Percentiles rank a stretch among this genome's conserved stretches.
phyloP scores from a whole-genome alignment of 2,797 vertebrate genomes.

The Serranus cabrilla region DNA sequence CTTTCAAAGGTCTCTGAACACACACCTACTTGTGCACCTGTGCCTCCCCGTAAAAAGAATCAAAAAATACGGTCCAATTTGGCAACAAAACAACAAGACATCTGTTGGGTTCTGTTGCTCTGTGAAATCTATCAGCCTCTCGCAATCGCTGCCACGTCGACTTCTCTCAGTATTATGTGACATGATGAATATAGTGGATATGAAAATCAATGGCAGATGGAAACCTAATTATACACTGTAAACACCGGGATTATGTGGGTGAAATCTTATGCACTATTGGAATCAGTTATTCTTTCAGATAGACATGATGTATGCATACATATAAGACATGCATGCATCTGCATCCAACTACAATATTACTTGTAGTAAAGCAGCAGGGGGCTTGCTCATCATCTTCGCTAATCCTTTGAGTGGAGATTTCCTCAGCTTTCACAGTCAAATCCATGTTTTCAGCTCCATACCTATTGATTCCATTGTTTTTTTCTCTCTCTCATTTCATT shows the following conservation, averaged over 20 bases:
- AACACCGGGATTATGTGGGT: slow-evolving; percentile 54
- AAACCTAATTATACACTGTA: slow-evolving; percentile 50
- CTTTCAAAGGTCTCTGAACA: slow-evolving; percentile 48
- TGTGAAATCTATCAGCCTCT: slow-evolving; percentile 36
- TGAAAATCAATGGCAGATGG: slow-evolving; percentile 59
- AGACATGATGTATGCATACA: slow-evolving; percentile 17
- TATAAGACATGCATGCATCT: slow-evolving; percentile 29
- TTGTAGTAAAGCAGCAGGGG: slow-evolving; percentile 58
- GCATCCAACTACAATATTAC: slow-evolving; percentile 20
- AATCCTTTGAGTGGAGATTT: slow-evolving; percentile 70
- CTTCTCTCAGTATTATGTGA: slow-evolving; percentile 39
- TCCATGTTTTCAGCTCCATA: slow-evolving; percentile 74
- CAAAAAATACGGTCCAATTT: slow-evolving; percentile 53
- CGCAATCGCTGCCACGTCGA: slow-evolving; percentile 24
- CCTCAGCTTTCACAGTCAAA: slow-evolving; percentile 62
- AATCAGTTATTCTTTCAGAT: slow-evolving; percentile 16
- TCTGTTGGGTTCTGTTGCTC: slow-evolving; percentile 58
- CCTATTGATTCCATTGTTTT: slow-evolving; percentile 71
- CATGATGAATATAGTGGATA: slow-evolving; percentile 30
- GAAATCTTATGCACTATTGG: slow-evolving; percentile 21
- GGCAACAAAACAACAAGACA: slow-evolving; percentile 59
- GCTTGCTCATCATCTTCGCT: slow-evolving; percentile 67
- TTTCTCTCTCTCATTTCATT: slow-evolving; percentile 43
- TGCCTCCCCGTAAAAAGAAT: slow-evolving; percentile 14
- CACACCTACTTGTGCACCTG: slow-evolving; percentile 52